These are phyloP conservation scores for Rhodinocichla rosea DNA, from an alignment of 2,113 vertebrate species.

Conservation along the genomic window DNA sequence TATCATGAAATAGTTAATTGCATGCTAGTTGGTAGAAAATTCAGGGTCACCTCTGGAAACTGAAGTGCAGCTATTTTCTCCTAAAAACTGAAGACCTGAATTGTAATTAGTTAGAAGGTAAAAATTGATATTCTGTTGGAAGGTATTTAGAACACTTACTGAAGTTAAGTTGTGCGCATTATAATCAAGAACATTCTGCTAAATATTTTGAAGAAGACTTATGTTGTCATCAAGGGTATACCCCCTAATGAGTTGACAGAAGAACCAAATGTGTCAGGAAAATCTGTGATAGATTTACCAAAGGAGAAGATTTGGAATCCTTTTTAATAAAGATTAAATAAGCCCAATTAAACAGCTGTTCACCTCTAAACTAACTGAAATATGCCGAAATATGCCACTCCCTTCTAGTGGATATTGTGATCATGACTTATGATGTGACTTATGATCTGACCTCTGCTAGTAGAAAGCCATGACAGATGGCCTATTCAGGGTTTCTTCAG, in stretches of 20 bases:
- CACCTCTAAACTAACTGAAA: not conserved
- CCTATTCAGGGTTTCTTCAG: not conserved
- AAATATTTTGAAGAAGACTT: not conserved
- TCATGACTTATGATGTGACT: not conserved
- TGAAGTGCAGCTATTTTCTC: not conserved
- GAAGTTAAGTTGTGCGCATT: not conserved
- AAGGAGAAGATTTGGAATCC: not conserved
- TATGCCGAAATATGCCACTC: not conserved
- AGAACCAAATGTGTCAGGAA: not conserved
- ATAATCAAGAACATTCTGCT: not conserved
- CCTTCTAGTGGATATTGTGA: not conserved
- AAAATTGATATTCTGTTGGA: not conserved
- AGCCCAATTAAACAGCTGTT: not conserved
- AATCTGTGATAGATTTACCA: not conserved
- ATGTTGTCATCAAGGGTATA: not conserved
- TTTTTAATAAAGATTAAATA: not conserved
- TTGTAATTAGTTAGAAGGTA: not conserved
- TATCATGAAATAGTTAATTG: not conserved
- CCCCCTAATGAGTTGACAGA: not conserved
- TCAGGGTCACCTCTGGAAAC: not conserved
- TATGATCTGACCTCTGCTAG: not conserved
- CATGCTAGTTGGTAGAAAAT: not conserved
- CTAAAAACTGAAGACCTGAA: not conserved
- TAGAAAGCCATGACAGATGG: conserved; percentile 7
- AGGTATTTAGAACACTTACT: not conserved